Evolutionary conservation across 1,140 invertebrate genomes (phyloP).

Genomic region (Harlomillsia oculata): DNA sequence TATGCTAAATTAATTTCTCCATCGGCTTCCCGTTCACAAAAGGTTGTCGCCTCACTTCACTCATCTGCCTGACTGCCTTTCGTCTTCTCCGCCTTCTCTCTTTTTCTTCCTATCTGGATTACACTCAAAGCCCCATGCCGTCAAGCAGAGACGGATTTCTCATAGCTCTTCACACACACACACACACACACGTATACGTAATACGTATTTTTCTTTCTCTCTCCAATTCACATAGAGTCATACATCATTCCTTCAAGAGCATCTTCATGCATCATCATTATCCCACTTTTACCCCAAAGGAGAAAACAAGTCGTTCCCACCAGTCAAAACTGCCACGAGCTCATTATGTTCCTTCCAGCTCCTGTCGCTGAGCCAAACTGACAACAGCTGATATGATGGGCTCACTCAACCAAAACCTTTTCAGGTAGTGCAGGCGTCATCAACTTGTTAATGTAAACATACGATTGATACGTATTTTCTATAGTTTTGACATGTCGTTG

Average conservation of each 20-base stretch:
- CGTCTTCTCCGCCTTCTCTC: background rate
- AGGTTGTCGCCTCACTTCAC: constrained; percentile 14
- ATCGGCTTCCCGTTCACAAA: constrained; percentile 12
- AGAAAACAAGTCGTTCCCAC: background rate
- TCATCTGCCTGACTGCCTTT: background rate
- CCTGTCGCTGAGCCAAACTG: too few relatives aligned
- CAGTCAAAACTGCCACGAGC: background rate
- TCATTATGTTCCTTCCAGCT: too few relatives aligned
- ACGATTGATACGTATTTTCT: too few relatives aligned
- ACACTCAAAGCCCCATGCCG: constrained; percentile 6
- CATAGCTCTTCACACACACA: background rate
- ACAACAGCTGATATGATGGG: too few relatives aligned
- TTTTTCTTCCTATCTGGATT: constrained; percentile 1
- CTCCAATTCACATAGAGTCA: background rate
- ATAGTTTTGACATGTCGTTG: too few relatives aligned
- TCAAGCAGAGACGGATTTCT: background rate
- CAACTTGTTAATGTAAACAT: background rate
- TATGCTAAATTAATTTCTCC: constrained; percentile 23
- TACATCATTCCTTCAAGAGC: background rate
- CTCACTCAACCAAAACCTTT: background rate
- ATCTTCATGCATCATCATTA: constrained; percentile 14
- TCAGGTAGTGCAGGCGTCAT: background rate
- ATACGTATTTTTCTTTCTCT: background rate
- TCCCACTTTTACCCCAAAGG: background rate
- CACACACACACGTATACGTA: background rate